A percentile compares a stretch with the other conserved stretches of the same genome.
phyloP scores from a whole-genome alignment of 2,888 invertebrate genomes.

The Lasioglossum villosulum region DNA sequence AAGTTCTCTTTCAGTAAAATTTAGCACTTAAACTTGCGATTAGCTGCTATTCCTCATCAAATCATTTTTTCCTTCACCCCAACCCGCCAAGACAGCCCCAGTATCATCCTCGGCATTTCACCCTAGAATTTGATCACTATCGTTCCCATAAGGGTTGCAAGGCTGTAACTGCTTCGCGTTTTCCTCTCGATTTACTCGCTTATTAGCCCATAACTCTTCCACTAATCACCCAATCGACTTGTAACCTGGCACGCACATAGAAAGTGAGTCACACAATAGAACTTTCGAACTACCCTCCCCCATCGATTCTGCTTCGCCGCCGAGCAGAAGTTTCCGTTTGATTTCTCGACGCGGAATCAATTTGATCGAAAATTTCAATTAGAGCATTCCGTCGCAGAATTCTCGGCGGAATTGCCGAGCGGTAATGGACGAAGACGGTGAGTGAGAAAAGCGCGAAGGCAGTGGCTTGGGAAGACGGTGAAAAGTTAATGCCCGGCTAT shows the following conservation, averaged over 20 bases:
- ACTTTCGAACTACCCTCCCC: background rate
- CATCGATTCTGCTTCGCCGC: background rate
- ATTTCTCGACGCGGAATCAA: background rate
- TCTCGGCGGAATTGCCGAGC: background rate
- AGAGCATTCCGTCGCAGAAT: background rate
- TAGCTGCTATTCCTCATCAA: background rate
- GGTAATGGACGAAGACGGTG: background rate
- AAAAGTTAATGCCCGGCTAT: conserved; percentile 12
- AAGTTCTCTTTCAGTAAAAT: too few species aligned
- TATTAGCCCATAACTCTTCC: background rate
- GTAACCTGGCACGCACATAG: background rate
- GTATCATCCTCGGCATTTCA: background rate
- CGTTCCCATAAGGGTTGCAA: background rate
- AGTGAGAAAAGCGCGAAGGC: background rate
- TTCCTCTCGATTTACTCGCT: conserved; percentile 5
- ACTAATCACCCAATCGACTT: background rate
- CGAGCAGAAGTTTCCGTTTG: background rate
- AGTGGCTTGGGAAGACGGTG: background rate
- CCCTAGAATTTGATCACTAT: background rate
- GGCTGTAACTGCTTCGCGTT: background rate
- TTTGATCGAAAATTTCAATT: conserved; percentile 11
- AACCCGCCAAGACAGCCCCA: background rate
- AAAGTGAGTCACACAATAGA: background rate
- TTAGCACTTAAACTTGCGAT: background rate
- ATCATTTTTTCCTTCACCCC: background rate